A percentile compares a stretch with the other conserved stretches of the same genome.
phyloP scores from a whole-genome alignment of 2,797 vertebrate species.

The Protonibea diacanthus region DNA sequence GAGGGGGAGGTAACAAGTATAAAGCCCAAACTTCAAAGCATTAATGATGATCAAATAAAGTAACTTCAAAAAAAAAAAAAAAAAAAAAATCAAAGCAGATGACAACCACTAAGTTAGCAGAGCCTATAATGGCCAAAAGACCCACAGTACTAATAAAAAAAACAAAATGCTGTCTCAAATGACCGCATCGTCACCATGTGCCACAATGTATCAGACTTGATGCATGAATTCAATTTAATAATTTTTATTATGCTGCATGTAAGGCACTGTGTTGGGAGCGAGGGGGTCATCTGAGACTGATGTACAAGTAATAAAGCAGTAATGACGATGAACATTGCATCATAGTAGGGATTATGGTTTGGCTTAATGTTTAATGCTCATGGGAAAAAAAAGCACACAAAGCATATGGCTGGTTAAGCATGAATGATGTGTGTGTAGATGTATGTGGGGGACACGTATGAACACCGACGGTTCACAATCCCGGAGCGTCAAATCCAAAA shows the following conservation, averaged over 20 bases:
- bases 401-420: slow-evolving; percentile 72
- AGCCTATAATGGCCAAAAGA: slow-evolving; percentile 56
- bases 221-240: not conserved
- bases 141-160: slow-evolving; percentile 60
- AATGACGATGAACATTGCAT: slow-evolving; percentile 61
- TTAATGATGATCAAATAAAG: slow-evolving; percentile 70
- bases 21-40: slow-evolving; percentile 77
- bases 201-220: not conserved
- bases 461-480: not conserved
- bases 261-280: not conserved
- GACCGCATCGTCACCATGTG: slow-evolving; percentile 43
- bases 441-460: slow-evolving; percentile 4
- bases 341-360: slow-evolving; percentile 50
- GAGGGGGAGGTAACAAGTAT: slow-evolving; percentile 47
- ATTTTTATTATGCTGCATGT: not conserved
- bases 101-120: slow-evolving; percentile 64
- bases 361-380: slow-evolving; percentile 63
- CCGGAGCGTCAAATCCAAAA: not conserved
- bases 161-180: slow-evolving; percentile 63
- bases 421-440: slow-evolving; percentile 40
- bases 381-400: slow-evolving; percentile 58
- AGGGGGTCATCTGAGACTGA: slow-evolving; percentile 65
- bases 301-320: slow-evolving; percentile 68
- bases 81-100: slow-evolving; percentile 66
- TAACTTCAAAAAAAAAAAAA: slow-evolving; percentile 37